Conservation (phyloP, 2,113 vertebrate genomes). For the Melanocharis versteri region DNA sequence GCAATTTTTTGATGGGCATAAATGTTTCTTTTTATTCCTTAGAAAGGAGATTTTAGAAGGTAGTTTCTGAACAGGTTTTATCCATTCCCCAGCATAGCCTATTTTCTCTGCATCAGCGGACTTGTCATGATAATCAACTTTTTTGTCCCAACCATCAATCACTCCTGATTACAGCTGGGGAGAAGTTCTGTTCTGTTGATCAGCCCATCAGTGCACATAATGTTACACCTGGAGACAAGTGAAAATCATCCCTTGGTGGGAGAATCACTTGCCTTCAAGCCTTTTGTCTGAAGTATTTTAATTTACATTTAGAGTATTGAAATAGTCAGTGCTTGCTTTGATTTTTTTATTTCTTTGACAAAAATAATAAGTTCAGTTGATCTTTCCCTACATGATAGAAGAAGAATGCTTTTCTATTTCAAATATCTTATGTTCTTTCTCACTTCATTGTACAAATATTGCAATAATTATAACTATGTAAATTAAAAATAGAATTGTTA, state of each 20-base stretch:
- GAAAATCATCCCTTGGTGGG: conserved; percentile 64
- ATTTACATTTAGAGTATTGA: conserved; percentile 59
- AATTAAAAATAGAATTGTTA: conserved; percentile 49
- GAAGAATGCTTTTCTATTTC: not conserved
- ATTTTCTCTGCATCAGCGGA: conserved; percentile 76
- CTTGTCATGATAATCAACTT: conserved; percentile 81
- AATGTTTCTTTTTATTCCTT: conserved; percentile 47
- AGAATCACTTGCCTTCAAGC: conserved; percentile 61
- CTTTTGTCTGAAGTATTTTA: conserved; percentile 61
- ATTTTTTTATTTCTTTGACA: conserved; percentile 22
- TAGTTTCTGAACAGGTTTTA: conserved; percentile 60
- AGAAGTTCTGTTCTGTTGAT: conserved; percentile 76
- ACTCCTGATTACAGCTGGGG: conserved; percentile 74
- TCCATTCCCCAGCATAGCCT: conserved; percentile 72
- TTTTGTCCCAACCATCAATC: conserved; percentile 81
- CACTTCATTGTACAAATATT: conserved; percentile 32
- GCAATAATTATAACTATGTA: conserved; percentile 26
- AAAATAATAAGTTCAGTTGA: conserved; percentile 33
- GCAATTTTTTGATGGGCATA: not conserved
- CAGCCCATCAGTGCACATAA: conserved; percentile 76
- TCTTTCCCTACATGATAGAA: not conserved
- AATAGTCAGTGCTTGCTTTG: conserved; percentile 46
- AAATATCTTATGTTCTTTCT: not conserved
- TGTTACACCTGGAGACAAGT: conserved; percentile 76
- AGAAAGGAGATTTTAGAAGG: conserved; percentile 54